Percentiles rank a stretch among this genome's conserved stretches.
phyloP scores from a whole-genome alignment of 1,140 invertebrate species.

The Magallana gigas region DNA sequence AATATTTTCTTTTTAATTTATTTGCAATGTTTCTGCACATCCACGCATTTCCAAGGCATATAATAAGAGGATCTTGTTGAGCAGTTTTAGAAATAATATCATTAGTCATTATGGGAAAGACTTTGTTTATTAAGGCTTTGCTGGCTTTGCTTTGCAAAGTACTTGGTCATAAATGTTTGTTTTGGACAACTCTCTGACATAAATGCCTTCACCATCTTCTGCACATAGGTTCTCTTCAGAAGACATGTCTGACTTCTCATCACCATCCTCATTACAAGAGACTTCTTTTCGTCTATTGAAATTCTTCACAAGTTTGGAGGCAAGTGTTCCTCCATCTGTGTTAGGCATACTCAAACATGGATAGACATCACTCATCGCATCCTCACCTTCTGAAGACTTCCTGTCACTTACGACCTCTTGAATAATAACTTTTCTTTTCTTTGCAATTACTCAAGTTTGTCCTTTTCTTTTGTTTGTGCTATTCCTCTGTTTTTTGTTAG shows the following conservation, averaged over 20 bases:
- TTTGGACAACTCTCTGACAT: not conserved
- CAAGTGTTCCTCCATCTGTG: constrained; percentile 1
- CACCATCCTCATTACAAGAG: no score
- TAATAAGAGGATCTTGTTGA: not conserved
- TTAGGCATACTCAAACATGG: not conserved
- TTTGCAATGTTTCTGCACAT: constrained; percentile 22
- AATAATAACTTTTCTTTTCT: no score
- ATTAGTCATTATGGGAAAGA: constrained; percentile 23
- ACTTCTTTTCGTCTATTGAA: not conserved
- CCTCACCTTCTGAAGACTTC: no score
- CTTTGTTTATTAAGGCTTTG: constrained; percentile 1
- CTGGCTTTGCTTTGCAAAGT: not conserved
- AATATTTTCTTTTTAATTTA: constrained; percentile 38
- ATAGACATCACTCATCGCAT: not conserved
- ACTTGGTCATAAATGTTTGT: constrained; percentile 16
- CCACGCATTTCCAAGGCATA: constrained; percentile 19
- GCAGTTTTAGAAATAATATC: not conserved
- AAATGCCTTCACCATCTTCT: not conserved
- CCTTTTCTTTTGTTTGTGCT: no score
- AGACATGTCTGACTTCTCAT: not conserved
- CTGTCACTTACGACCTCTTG: no score
- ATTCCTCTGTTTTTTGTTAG: no score
- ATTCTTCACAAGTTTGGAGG: not conserved
- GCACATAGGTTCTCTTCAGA: not conserved
- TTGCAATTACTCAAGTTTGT: no score